Percentiles rank a stretch among this genome's conserved stretches.
Conservation (phyloP, 1,140 invertebrate species). For the Goniozus legneri region DNA sequence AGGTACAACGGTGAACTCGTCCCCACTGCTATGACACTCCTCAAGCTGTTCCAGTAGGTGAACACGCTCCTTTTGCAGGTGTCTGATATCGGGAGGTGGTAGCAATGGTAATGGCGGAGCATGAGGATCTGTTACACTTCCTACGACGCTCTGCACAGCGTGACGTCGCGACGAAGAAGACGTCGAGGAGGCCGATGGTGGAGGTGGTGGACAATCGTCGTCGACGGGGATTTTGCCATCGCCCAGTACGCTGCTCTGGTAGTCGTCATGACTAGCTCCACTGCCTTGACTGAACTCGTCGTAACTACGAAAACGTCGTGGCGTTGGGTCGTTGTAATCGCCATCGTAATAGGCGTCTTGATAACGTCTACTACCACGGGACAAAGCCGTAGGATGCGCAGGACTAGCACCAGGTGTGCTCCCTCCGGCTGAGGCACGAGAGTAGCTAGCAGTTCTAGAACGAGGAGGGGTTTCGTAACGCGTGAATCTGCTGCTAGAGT, state of each 20-base stretch:
- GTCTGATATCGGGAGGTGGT: constrained; percentile 60
- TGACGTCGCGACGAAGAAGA: constrained; percentile 39
- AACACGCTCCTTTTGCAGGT: constrained; percentile 68
- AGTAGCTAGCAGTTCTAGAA: constrained; percentile 47
- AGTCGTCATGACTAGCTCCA: constrained; percentile 62
- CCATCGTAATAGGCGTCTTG: constrained; percentile 50
- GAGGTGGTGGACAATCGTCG: constrained; percentile 33
- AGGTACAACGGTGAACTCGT: constrained; percentile 62
- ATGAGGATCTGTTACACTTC: constrained; percentile 36
- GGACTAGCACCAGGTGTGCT: constrained; percentile 50
- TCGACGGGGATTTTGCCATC: constrained; percentile 44
- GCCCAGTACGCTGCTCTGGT: constrained; percentile 38
- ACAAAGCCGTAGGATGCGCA: constrained; percentile 46
- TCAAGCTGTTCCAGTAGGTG: constrained; percentile 69
- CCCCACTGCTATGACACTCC: constrained; percentile 69
- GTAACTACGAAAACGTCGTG: constrained; percentile 58
- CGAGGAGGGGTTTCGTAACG: constrained; percentile 50
- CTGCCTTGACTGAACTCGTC: constrained; percentile 66
- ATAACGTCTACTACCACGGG: constrained; percentile 43
- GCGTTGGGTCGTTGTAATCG: constrained; percentile 50
- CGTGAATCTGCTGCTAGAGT: constrained; percentile 47
- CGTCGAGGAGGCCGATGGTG: too few relatives aligned
- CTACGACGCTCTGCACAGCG: constrained; percentile 42
- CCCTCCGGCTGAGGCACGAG: constrained; percentile 43
- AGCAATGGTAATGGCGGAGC: constrained; percentile 40